Evolutionary conservation across 2,797 vertebrate genomes (phyloP), one percentile per base, ranked within the genome.

Genomic region (Crocidura indochinensis): DNA sequence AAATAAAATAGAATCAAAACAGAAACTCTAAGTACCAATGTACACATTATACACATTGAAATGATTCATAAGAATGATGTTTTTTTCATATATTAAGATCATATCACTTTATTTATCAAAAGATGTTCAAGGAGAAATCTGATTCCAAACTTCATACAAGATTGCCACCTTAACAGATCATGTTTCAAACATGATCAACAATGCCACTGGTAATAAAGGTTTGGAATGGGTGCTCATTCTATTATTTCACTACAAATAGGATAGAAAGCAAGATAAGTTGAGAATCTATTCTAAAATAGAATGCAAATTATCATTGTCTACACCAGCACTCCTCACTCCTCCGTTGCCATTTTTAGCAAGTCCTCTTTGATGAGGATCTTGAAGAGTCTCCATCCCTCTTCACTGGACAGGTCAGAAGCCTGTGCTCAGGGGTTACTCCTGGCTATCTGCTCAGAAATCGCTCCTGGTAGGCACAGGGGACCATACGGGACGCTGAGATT

Each of bases 321-420:
- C 68, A 49, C 91, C 64, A 67, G 92, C 94, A 97, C 86, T 88
- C 94, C 93, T 99, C 98, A 99, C 95, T 99, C 99, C 97, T 99
- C 99, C 6, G 98, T 87, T 74, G 99, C 98, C 98, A 99, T 99
- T 98, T 99, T 99, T 76, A 98, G 96, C 75, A 99, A 98, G 97
- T 98, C 98, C 89, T 98, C 97, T 94, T 99, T 99, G 97, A 98
- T 97, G 38, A 38, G 38, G 1, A 99, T 99, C 97, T 98, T 98
- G 98, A 99, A 99, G 88, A 99, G 99, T 95, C 99, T 98, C 99
- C 99, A 99, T 53, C 99, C 99, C 92, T 99, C 99, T 97, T 99
- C 98, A 2, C 99, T 98, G 20, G 99, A 99, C 67, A 99, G 98
- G 84, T 99, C 99, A 3, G 98, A 99, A 8, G 99, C 99, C n/a